These are phyloP conservation scores for Pachymerium ferrugineum DNA, from an alignment of 2,888 invertebrate species.

Conservation along the genomic window DNA sequence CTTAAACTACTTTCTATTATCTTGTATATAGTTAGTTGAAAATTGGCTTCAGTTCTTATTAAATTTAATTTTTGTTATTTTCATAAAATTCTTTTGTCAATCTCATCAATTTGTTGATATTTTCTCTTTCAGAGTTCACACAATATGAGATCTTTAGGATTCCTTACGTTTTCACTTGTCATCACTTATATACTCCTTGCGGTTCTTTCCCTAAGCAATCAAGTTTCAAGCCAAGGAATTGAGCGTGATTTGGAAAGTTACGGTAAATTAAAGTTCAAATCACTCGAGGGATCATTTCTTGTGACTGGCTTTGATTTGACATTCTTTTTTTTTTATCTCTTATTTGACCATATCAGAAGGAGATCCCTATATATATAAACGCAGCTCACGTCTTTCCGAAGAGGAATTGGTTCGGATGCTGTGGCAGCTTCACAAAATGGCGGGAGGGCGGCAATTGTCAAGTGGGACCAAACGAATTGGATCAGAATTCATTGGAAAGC, in stretches of 20 bases:
- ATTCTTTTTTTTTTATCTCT: background rate
- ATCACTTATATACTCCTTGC: background rate
- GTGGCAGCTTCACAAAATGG: background rate
- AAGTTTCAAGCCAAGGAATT: background rate
- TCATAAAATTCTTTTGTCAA: too few relatives aligned
- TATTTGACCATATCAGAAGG: background rate
- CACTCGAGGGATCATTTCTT: background rate
- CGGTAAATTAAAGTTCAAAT: background rate
- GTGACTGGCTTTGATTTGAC: background rate
- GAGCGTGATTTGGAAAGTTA: background rate
- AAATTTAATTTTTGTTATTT: too few relatives aligned
- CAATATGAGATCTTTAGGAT: background rate
- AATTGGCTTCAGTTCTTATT: too few relatives aligned
- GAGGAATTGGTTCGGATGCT: background rate
- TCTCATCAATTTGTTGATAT: too few relatives aligned
- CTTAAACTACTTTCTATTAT: too few relatives aligned
- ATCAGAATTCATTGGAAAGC: slow-evolving; percentile 37
- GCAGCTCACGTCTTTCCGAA: background rate
- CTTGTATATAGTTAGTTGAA: too few relatives aligned
- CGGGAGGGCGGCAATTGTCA: too few relatives aligned
- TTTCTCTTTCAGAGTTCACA: background rate
- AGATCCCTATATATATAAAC: background rate
- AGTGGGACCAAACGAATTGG: slow-evolving; percentile 33
- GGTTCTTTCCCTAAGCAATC: background rate
- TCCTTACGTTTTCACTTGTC: background rate